These are phyloP conservation scores for Anhinga anhinga DNA, from an alignment of 2,113 vertebrate genomes.

Conservation along the genomic window DNA sequence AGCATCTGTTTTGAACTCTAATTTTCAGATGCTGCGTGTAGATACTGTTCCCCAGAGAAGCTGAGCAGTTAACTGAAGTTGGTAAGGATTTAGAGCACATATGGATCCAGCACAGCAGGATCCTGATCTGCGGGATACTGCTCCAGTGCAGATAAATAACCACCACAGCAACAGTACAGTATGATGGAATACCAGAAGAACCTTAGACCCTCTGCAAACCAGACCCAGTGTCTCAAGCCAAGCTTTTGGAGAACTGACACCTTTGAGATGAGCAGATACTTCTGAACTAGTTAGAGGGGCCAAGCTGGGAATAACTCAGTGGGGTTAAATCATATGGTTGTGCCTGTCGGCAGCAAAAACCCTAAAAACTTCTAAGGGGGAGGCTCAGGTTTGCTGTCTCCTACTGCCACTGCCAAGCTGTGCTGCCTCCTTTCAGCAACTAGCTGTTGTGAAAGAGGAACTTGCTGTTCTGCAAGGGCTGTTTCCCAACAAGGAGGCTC, in stretches of 20 bases:
- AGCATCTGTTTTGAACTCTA: neutral
- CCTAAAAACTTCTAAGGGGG: neutral
- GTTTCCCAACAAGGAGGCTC: conserved; percentile 38
- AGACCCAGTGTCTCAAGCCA: neutral
- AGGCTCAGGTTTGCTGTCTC: conserved; percentile 14
- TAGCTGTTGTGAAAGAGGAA: conserved; percentile 48
- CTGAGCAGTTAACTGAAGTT: neutral
- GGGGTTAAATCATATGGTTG: neutral
- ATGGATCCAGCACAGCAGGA: neutral
- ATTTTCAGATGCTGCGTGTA: neutral
- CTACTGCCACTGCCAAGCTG: neutral
- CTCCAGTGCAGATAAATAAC: neutral
- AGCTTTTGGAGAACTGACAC: neutral
- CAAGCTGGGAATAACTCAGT: neutral
- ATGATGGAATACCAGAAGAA: neutral
- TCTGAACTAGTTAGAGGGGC: neutral
- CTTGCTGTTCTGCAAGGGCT: neutral
- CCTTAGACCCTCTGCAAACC: neutral
- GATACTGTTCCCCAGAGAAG: neutral
- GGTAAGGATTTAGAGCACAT: neutral
- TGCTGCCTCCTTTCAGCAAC: conserved; percentile 26
- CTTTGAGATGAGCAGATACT: neutral
- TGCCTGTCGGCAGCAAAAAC: neutral
- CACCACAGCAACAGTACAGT: neutral
- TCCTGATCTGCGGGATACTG: neutral